A percentile compares a stretch with the other conserved stretches of the same genome.
These are phyloP conservation scores for Trissonchulus latispiculum DNA, from an alignment of 2,888 invertebrate genomes.

Conservation along the genomic window DNA sequence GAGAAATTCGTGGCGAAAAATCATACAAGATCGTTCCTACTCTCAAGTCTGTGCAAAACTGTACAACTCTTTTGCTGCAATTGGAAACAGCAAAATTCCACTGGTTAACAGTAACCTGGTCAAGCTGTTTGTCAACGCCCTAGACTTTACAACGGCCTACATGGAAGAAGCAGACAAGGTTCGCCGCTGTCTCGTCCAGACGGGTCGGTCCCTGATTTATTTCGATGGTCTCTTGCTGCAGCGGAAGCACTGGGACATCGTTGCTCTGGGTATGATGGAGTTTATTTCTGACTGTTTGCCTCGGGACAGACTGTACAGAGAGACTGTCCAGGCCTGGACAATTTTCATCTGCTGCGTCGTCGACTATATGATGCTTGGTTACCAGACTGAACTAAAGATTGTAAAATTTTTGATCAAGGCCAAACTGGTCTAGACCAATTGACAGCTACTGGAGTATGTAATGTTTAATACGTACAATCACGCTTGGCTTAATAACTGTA, in stretches of 20 bases:
- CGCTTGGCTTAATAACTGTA: too few species aligned
- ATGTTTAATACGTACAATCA: too few species aligned
- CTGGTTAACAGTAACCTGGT: not conserved
- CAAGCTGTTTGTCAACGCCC: not conserved
- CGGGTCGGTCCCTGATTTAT: constrained; percentile 6
- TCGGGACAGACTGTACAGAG: not conserved
- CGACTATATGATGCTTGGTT: constrained; percentile 1
- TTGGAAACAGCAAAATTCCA: not conserved
- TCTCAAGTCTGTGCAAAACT: not conserved
- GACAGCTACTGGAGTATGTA: too few species aligned
- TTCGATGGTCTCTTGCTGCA: constrained; percentile 8
- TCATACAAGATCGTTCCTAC: not conserved
- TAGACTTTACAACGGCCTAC: not conserved
- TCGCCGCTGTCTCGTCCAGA: not conserved
- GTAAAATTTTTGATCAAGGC: not conserved
- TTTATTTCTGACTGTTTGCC: constrained; percentile 1
- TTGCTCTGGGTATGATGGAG: constrained; percentile 7
- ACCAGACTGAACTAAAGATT: constrained; percentile 14
- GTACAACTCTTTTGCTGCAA: not conserved
- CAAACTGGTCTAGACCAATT: not conserved
- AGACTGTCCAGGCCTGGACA: constrained; percentile 13
- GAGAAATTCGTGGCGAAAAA: not conserved
- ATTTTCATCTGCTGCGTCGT: constrained; percentile 2
- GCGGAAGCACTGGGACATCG: constrained; percentile 11
- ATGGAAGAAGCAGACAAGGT: not conserved